Conservation (phyloP, 2,113 vertebrate genomes). For the Ptilorrhoa leucosticta region DNA sequence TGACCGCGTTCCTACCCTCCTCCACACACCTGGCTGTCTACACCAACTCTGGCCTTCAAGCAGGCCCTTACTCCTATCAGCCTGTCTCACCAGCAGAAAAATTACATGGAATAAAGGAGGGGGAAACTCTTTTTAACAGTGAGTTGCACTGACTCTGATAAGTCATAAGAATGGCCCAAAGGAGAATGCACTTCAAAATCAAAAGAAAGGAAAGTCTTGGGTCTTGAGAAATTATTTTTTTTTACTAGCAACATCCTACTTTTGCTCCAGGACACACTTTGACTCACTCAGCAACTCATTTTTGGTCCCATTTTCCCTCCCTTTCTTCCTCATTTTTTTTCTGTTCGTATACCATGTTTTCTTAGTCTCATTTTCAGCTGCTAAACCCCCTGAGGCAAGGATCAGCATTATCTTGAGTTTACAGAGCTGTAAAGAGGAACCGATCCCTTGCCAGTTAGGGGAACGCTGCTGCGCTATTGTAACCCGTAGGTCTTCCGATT, state of each 20-base stretch:
- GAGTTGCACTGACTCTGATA: background rate
- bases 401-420: background rate
- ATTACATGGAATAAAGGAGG: background rate
- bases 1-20: background rate
- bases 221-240: background rate
- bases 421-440: background rate
- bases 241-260: background rate
- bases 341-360: background rate
- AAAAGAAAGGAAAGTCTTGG: background rate
- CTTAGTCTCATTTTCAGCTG: background rate
- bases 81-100: background rate
- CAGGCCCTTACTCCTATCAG: background rate
- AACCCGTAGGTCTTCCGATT: background rate
- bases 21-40: background rate
- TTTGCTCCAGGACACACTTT: background rate
- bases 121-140: background rate
- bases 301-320: background rate
- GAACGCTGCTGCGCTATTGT: background rate
- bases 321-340: background rate
- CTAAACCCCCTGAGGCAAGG: background rate
- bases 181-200: background rate
- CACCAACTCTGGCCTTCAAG: background rate
- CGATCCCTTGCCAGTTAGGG: fast-evolving
- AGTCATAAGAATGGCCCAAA: background rate
- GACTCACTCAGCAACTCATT: background rate